phyloP scores from a whole-genome alignment of 37 sponge, comb jelly and placozoan species.

The Beroe forskalii region DNA sequence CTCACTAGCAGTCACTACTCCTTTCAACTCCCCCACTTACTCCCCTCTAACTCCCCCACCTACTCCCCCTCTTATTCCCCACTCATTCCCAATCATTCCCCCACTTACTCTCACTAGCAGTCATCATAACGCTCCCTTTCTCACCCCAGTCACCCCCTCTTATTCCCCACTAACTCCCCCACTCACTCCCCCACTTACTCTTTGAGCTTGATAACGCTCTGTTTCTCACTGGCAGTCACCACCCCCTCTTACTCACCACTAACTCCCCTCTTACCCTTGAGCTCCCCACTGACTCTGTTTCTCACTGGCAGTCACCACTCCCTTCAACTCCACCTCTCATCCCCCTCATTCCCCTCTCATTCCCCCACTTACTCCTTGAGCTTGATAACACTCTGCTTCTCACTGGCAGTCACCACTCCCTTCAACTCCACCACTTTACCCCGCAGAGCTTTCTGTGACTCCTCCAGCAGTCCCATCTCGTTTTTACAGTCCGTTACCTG shows the following conservation, averaged over 20 bases:
- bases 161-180: too few relatives aligned
- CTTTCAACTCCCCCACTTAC: neutral
- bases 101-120: too few relatives aligned
- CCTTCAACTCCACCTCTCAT: neutral
- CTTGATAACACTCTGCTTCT: neutral
- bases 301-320: neutral
- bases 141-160: too few relatives aligned
- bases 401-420: neutral
- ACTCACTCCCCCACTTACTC: too few relatives aligned
- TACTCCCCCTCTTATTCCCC: too few relatives aligned
- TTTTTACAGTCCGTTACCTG: neutral
- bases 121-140: too few relatives aligned
- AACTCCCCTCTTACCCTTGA: too few relatives aligned
- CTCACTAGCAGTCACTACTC: neutral
- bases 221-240: too few relatives aligned
- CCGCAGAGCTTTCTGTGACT: neutral
- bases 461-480: neutral
- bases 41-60: neutral
- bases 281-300: constrained; percentile 8
- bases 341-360: too few relatives aligned
- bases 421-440: neutral
- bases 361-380: neutral
- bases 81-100: too few relatives aligned
- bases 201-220: too few relatives aligned
- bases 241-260: neutral